Conservation (phyloP, 2,888 invertebrate genomes). For the Elysia crispata region DNA sequence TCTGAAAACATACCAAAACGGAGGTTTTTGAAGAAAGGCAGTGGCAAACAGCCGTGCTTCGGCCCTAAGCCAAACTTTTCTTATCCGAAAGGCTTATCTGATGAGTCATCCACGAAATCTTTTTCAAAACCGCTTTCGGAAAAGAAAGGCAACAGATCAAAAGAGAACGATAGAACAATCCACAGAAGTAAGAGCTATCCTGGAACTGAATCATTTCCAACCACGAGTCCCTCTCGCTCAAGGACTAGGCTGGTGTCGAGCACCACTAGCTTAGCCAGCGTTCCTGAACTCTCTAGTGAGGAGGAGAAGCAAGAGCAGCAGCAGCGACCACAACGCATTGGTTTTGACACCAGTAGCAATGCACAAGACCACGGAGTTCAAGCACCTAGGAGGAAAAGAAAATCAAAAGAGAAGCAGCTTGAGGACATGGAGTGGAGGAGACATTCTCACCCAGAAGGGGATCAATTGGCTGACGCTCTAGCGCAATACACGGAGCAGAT, state of each 20-base stretch:
- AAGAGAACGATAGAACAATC: neutral
- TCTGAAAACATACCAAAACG: slow-evolving; percentile 42
- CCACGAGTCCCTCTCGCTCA: slow-evolving; percentile 37
- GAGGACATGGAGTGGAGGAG: slow-evolving; percentile 55
- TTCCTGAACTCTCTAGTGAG: slow-evolving; percentile 67
- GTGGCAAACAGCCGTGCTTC: slow-evolving; percentile 16
- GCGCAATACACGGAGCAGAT: slow-evolving; percentile 57
- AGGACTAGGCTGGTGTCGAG: slow-evolving; percentile 60
- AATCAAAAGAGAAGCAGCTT: neutral
- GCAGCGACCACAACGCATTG: neutral
- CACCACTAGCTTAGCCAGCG: slow-evolving; percentile 68
- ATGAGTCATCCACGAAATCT: no score
- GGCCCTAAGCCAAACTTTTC: no score
- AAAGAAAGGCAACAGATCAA: no score
- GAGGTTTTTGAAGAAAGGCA: slow-evolving; percentile 32
- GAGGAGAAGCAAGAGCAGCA: slow-evolving; percentile 50
- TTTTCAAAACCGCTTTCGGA: no score
- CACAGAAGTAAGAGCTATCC: slow-evolving; percentile 41
- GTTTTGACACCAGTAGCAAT: slow-evolving; percentile 47
- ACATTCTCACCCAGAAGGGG: slow-evolving; percentile 66
- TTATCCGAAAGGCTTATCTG: no score
- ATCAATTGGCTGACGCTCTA: slow-evolving; percentile 59
- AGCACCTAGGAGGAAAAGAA: slow-evolving; percentile 56
- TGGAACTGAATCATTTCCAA: neutral
- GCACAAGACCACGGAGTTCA: slow-evolving; percentile 48